These are phyloP conservation scores for Ophonus ardosiacus DNA, from an alignment of 2,888 invertebrate species.

Conservation along the genomic window DNA sequence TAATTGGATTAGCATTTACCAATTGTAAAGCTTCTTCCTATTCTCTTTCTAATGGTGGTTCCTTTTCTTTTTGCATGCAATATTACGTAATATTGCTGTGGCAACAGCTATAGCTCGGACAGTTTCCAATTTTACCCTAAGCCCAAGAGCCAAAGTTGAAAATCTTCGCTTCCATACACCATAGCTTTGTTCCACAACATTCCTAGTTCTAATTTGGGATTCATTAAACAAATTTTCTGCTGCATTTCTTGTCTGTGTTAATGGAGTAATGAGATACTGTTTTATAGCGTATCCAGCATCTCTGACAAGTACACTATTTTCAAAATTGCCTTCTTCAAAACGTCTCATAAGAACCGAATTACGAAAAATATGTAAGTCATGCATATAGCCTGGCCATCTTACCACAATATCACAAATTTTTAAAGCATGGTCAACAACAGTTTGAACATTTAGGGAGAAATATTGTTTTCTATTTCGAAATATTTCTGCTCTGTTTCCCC, in stretches of 20 bases:
- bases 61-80: neutral
- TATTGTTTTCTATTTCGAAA: conserved; percentile 64
- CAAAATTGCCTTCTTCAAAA: no score
- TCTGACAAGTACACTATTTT: neutral
- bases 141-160: conserved; percentile 66
- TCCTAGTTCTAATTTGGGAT: conserved; percentile 23
- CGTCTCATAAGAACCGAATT: neutral
- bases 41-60: neutral
- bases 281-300: conserved; percentile 62
- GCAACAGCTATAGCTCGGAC: conserved; percentile 8
- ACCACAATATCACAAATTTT: conserved; percentile 1
- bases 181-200: conserved; percentile 61
- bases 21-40: neutral
- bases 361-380: neutral
- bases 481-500: conserved; percentile 64
- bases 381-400: neutral
- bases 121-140: conserved; percentile 64
- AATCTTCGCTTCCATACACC: conserved; percentile 65
- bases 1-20: neutral
- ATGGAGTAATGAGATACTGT: conserved; percentile 41
- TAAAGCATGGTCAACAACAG: neutral
- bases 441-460: conserved; percentile 62
- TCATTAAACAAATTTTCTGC: conserved; percentile 23
- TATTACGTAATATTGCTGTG: conserved; percentile 34
- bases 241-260: neutral